Percentiles rank a stretch among this genome's conserved stretches.
phyloP scores from a whole-genome alignment of 64 coral and sea anemone species.

The Stichodactyla mertensii region DNA sequence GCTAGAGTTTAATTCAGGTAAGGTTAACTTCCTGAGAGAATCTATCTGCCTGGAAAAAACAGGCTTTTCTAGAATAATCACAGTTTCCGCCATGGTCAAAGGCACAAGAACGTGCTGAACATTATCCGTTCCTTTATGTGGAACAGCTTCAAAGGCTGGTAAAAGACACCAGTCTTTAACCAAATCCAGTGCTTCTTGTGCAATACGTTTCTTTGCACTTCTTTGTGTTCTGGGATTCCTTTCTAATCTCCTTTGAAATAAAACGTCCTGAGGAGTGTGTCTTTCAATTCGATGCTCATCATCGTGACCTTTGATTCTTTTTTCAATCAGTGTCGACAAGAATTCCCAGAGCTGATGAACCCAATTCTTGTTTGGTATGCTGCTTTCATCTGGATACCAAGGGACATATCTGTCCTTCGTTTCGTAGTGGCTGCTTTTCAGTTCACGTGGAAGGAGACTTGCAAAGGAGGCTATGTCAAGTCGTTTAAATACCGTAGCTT shows the following conservation, averaged over 20 bases:
- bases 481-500: slow-evolving; percentile 6
- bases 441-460: neutral
- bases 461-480: slow-evolving; percentile 37
- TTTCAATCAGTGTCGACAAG: neutral
- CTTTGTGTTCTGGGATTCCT: neutral
- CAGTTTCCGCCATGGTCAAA: neutral
- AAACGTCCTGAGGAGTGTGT: too few species aligned
- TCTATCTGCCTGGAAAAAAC: neutral
- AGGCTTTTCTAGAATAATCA: neutral
- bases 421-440: neutral
- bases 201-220: neutral
- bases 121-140: too few species aligned
- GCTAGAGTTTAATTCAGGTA: neutral
- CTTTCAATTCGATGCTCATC: neutral
- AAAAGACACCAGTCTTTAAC: slow-evolving; percentile 32
- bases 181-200: neutral
- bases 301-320: neutral
- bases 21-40: neutral
- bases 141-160: neutral
- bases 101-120: neutral
- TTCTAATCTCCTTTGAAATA: neutral
- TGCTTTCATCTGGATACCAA: neutral
- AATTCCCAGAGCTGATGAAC: slow-evolving; percentile 17
- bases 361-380: slow-evolving; percentile 10
- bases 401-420: neutral